phyloP scores from a whole-genome alignment of 2,888 invertebrate genomes.

The Cataglyphis altisquamis region DNA sequence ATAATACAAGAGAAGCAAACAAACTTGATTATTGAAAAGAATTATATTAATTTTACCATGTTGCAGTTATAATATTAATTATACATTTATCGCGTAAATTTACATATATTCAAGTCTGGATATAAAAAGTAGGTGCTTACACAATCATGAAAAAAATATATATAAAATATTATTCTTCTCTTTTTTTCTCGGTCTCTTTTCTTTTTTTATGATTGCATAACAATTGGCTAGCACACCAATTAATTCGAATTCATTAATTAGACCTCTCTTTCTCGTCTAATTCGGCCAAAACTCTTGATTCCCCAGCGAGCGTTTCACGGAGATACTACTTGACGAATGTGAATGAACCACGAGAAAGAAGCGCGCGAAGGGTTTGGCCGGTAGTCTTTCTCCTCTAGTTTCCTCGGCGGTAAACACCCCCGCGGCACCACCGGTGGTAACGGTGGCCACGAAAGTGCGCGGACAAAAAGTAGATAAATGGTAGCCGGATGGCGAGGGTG shows the following conservation, averaged over 20 bases:
- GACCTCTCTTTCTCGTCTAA: constrained; percentile 2
- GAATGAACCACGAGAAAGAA: constrained; percentile 59
- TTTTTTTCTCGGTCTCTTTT: no score
- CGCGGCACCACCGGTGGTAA: constrained; percentile 74
- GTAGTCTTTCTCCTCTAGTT: constrained; percentile 60
- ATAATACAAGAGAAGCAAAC: not conserved
- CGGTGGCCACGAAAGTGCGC: constrained; percentile 81
- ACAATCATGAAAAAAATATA: not conserved
- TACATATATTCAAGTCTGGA: not conserved
- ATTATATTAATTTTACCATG: not conserved
- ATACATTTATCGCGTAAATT: not conserved
- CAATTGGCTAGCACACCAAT: not conserved
- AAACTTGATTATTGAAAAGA: constrained; percentile 17
- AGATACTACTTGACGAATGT: constrained; percentile 69
- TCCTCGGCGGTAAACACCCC: constrained; percentile 80
- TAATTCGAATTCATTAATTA: constrained; percentile 40
- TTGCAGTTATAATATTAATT: not conserved
- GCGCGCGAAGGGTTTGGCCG: constrained; percentile 29
- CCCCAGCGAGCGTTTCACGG: constrained; percentile 60
- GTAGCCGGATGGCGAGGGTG: constrained; percentile 82
- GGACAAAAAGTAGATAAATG: constrained; percentile 85
- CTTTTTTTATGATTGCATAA: not conserved
- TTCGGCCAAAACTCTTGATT: constrained; percentile 51
- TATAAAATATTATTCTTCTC: not conserved
- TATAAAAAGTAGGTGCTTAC: not conserved